phyloP scores from a whole-genome alignment of 1,140 invertebrate species.

The Daktulosphaira vitifoliae region DNA sequence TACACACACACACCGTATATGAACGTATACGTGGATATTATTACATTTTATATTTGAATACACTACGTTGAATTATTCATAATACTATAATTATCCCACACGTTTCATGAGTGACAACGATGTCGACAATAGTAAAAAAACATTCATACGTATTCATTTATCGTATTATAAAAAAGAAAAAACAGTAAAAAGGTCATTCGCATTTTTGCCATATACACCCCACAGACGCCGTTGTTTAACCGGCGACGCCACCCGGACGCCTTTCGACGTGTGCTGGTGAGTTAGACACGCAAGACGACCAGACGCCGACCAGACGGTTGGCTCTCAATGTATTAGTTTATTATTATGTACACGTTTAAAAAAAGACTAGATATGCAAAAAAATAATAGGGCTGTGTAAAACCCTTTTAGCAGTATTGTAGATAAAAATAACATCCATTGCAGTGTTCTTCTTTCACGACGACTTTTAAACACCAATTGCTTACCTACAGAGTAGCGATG shows the following conservation, averaged over 20 bases:
- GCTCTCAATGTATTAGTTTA: too few species aligned
- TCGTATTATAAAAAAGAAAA: not conserved
- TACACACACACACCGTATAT: too few species aligned
- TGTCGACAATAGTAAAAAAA: not conserved
- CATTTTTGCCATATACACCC: not conserved
- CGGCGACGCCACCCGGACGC: constrained; percentile 3
- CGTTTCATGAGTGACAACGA: not conserved
- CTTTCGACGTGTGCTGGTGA: not conserved
- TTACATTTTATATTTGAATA: too few species aligned
- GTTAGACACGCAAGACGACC: not conserved
- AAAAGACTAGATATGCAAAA: too few species aligned
- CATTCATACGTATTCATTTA: constrained; percentile 7
- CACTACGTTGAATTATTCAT: constrained; percentile 27
- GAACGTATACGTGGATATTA: too few species aligned
- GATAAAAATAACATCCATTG: too few species aligned
- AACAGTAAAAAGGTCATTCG: constrained; percentile 20
- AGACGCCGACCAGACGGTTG: not conserved
- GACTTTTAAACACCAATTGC: too few species aligned
- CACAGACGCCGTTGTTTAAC: not conserved
- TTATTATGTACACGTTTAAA: too few species aligned
- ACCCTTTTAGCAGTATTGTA: too few species aligned
- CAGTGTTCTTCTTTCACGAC: too few species aligned
- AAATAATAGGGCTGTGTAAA: too few species aligned
- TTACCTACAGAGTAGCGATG: too few species aligned
- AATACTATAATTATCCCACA: not conserved